Conservation (phyloP, 2,113 vertebrate genomes). For the Rostratula benghalensis region DNA sequence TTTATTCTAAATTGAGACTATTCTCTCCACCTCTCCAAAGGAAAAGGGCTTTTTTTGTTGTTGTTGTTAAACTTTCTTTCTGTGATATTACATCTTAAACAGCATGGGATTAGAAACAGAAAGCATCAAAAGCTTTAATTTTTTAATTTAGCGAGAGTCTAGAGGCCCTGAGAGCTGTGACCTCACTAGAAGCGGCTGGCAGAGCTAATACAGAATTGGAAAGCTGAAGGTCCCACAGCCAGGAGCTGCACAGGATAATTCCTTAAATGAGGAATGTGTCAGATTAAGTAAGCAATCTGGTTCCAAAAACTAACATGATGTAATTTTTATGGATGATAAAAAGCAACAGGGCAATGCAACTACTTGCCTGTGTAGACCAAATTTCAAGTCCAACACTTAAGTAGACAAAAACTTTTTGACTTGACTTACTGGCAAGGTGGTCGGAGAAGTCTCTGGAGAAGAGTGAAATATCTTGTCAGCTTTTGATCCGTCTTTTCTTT, state of each 20-base stretch:
- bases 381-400: background rate
- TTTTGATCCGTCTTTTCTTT: slow-evolving; percentile 31
- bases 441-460: slow-evolving; percentile 1
- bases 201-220: background rate
- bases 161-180: background rate
- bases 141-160: background rate
- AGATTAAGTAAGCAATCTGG: background rate
- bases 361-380: background rate
- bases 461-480: background rate
- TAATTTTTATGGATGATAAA: background rate
- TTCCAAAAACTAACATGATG: background rate
- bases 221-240: background rate
- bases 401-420: background rate
- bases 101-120: background rate
- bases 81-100: background rate
- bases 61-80: background rate
- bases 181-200: background rate
- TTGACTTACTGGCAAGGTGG: slow-evolving; percentile 43
- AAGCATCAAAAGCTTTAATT: background rate
- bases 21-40: background rate
- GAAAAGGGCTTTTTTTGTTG: background rate
- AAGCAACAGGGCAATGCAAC: background rate
- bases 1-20: background rate
- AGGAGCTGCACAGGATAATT: background rate
- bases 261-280: background rate